A percentile compares a stretch with the other conserved stretches of the same genome.
phyloP scores from a whole-genome alignment of 2,797 vertebrate genomes.

The Chelidonichthys spinosus region DNA sequence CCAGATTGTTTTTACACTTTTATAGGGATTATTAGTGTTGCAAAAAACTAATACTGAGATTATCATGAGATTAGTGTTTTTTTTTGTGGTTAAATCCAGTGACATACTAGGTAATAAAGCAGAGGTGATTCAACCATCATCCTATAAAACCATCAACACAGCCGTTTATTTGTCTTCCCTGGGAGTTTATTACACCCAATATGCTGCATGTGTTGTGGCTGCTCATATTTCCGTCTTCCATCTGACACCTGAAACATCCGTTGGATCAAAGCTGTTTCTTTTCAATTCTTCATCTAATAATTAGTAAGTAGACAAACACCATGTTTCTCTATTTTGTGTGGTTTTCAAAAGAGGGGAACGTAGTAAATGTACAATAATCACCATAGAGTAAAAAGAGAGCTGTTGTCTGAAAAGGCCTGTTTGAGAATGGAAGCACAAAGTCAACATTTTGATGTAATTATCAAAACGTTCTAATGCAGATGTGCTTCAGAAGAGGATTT shows the following conservation, averaged over 20 bases:
- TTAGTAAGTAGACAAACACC: neutral
- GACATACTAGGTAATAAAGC: slow-evolving; percentile 37
- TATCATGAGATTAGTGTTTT: slow-evolving; percentile 46
- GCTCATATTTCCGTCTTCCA: neutral
- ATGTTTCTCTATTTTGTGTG: neutral
- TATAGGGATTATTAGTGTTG: slow-evolving; percentile 13
- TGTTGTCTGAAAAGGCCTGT: slow-evolving; percentile 19
- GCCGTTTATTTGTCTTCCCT: slow-evolving; percentile 8
- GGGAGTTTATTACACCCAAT: neutral
- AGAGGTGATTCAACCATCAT: slow-evolving; percentile 18
- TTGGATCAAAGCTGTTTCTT: slow-evolving; percentile 8
- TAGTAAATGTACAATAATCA: slow-evolving; percentile 1
- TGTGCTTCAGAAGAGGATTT: slow-evolving; percentile 18
- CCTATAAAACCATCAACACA: slow-evolving; percentile 12
- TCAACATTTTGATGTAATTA: slow-evolving; percentile 53
- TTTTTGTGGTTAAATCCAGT: slow-evolving; percentile 22
- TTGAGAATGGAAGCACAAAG: slow-evolving; percentile 35
- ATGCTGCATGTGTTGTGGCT: neutral
- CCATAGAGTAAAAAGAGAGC: slow-evolving; percentile 5
- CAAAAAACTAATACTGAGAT: slow-evolving; percentile 51
- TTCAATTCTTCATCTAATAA: neutral
- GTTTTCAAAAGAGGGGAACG: neutral
- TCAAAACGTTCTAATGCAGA: slow-evolving; percentile 29
- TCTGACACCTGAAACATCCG: neutral
- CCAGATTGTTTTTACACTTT: slow-evolving; percentile 9